Base-by-base conservation (phyloP, 2,113 vertebrate genomes). In the Mellivora capensis region DNA sequence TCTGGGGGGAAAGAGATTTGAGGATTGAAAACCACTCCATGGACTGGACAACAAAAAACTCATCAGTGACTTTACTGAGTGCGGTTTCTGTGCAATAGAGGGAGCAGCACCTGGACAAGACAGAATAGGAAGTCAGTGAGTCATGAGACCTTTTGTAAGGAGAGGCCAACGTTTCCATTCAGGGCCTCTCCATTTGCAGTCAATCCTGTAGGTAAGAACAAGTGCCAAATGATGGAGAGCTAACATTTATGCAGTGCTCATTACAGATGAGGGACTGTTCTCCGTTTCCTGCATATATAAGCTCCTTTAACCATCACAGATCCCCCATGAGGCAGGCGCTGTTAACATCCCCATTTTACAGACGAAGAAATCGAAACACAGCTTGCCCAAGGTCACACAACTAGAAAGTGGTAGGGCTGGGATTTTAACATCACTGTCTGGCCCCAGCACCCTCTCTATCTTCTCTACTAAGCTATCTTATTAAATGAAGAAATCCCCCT, bases 191-290 rank as follows among this genome's bases (percentile, higher is more conserved):
- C 42, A 39, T 18, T 37, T 69, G 25, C 39, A 23, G 0, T 54
- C 9, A 13, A 3, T 74, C 10, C 39, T 34, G 4, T 23, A n/a
- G 21, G 10, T 8, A 12, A 2, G 37, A 25, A 17, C 83, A 82
- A 7, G 13, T 49, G 23, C 76, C 17, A 47, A 61, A 0, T n/a
- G 80, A 42, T 42, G 13, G 61, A 21, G 69, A 37, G 37, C 59
- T 67, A 7, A 31, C 17, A 1, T 81, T 85, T 37, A 49, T 29
- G 7, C 25, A 79, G 17, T 4, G 0, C 15, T 37, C 23, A 27
- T 10, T 74, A 7, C 1, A 13, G 17, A 7, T 31, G 29, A 49
- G 20, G 47, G 0, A 9, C 17, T 15, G 0, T 27, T 54, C 29
- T 37, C 15, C 54, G 37, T 47, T 47, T 49, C 27, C 61, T 31